phyloP scores from a whole-genome alignment of 2,888 invertebrate species.

The Apeira syringaria region DNA sequence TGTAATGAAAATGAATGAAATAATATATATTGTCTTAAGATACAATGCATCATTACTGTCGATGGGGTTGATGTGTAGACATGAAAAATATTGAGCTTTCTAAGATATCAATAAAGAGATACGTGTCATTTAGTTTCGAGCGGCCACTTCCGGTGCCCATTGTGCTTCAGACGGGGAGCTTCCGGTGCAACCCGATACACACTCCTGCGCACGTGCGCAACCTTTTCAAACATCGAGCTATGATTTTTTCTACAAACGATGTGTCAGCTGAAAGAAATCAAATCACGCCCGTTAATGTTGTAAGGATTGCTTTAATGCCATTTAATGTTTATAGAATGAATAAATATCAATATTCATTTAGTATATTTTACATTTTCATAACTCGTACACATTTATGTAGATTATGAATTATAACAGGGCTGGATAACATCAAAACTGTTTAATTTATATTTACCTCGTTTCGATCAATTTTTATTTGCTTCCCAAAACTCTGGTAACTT shows the following conservation, averaged over 20 bases:
- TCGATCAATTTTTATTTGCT: no score
- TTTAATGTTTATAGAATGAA: not conserved
- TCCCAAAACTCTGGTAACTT: no score
- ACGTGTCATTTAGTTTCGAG: slow-evolving; percentile 80
- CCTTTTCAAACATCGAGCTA: slow-evolving; percentile 74
- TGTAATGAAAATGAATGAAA: not conserved
- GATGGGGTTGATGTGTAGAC: slow-evolving; percentile 64
- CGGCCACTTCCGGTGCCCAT: slow-evolving; percentile 81
- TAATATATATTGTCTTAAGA: slow-evolving; percentile 11
- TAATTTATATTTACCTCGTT: no score
- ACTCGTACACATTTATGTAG: no score
- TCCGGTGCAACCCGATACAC: slow-evolving; percentile 82
- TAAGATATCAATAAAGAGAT: slow-evolving; percentile 81
- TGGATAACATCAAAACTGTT: no score
- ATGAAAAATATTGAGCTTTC: slow-evolving; percentile 78
- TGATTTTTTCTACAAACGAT: slow-evolving; percentile 59
- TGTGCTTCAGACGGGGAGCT: slow-evolving; percentile 72
- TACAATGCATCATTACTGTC: slow-evolving; percentile 43
- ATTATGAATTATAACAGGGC: no score
- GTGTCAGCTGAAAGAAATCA: slow-evolving; percentile 36
- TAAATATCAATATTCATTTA: no score
- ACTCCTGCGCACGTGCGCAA: slow-evolving; percentile 83
- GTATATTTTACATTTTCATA: no score
- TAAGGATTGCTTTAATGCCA: slow-evolving; percentile 3
- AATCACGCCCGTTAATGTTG: slow-evolving; percentile 28